Evolutionary conservation across 2,113 vertebrate species (phyloP).

Genomic region (Cinclus cinclus): DNA sequence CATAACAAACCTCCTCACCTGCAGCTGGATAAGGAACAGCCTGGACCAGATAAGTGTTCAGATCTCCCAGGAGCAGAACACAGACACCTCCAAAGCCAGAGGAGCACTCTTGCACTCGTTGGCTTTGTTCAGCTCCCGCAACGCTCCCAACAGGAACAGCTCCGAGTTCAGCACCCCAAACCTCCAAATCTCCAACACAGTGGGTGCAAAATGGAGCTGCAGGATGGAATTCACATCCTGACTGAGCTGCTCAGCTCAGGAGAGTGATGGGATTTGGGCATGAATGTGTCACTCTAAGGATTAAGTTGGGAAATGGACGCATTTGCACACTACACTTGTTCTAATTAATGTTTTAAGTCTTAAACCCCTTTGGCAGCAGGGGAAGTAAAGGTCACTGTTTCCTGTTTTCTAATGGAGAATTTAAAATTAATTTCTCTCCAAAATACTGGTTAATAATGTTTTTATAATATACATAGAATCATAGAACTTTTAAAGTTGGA

Average conservation of each 20-base stretch:
- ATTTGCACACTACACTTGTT: neutral
- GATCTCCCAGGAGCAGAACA: slow-evolving; percentile 70
- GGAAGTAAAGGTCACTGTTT: neutral
- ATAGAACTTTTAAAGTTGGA: neutral
- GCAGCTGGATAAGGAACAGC: slow-evolving; percentile 74
- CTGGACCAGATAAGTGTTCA: slow-evolving; percentile 70
- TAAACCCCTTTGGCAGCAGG: neutral
- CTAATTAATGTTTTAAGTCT: neutral
- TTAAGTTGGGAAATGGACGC: neutral
- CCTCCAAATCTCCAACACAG: slow-evolving; percentile 81
- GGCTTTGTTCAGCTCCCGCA: slow-evolving; percentile 47
- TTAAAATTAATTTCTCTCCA: neutral
- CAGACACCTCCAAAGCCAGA: slow-evolving; percentile 54
- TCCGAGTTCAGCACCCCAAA: slow-evolving; percentile 84
- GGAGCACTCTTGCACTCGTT: slow-evolving; percentile 67
- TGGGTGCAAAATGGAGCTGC: neutral
- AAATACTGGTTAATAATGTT: neutral
- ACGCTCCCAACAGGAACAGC: slow-evolving; percentile 61
- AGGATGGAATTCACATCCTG: neutral
- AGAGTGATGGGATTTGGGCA: accelerated
- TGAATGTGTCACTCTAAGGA: neutral
- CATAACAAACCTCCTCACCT: slow-evolving; percentile 74
- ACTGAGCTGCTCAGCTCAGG: neutral
- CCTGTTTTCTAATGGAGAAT: neutral
- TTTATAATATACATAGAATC: neutral